Base-by-base conservation (phyloP, 2,797 vertebrate species). In the Xiphophorus birchmanni region DNA sequence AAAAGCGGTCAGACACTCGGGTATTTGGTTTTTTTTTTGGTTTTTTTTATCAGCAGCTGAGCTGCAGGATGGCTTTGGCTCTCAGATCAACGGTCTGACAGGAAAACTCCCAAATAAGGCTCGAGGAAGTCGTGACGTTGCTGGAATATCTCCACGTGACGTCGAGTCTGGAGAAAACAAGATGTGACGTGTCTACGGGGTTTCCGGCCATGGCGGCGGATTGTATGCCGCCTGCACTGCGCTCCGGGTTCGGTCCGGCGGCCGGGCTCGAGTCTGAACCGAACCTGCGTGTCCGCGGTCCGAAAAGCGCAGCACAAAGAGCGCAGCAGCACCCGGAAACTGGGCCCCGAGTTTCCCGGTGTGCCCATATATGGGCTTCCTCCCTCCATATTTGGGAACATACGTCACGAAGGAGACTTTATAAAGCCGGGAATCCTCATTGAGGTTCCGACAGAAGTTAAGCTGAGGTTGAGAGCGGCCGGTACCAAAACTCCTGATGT, bases 291-390 rank as follows among this genome's bases (percentile, higher is more conserved):
- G 93, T 94, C 94, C 91, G 94, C 15, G 83, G 73, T 78, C 78
- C 73, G 60, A 17, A 79, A 78, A 1, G 23, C 44, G 71, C 67
- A 4, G 32, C 23, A 44, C 10, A 63, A 35, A 18, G 47, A 21
- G 13, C 3, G 0, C 52, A 0, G n/a, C 0, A 6, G 50, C 42
- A 65, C 26, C 58, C n/a, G 45, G 0, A 76, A 0, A 9, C 26
- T 44, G 2, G 26, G 54, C 50, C 17, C 77, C 92, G 89, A 95
- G 94, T 93, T 35, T 94, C 40, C 93, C 88, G 87, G 82, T 86
- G 88, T 91, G 92, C 88, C 97, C 97, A 98, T 94, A 98, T 96
- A 94, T 97, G 98, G 98, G 96, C 97, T 98, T 98, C 97, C 97
- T 96, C 87, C 94, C 83, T 75, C 97, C 97, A 95, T 93, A 97